Percentiles rank a stretch among this genome's conserved stretches.
Evolutionary conservation across 2,888 invertebrate genomes (phyloP).

Genomic region (Drosophila nigricruria): DNA sequence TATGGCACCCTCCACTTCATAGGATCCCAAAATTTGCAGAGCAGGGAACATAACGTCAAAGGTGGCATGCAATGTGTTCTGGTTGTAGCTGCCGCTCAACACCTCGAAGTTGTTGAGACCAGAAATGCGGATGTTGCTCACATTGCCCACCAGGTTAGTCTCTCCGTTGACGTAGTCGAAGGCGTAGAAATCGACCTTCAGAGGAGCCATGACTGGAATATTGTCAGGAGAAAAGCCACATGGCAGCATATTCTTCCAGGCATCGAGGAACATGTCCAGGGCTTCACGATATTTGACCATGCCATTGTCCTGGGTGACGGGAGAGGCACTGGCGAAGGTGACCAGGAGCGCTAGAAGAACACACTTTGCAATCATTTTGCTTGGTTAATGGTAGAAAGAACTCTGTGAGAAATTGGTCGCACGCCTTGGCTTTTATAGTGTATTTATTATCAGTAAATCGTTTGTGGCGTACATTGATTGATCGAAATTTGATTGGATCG

Average conservation of each 20-base stretch:
- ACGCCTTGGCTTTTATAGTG: slow-evolving; percentile 38
- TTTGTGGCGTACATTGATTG: slow-evolving; percentile 21
- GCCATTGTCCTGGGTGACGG: slow-evolving; percentile 33
- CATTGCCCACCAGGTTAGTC: slow-evolving; percentile 56
- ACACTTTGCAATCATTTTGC: slow-evolving; percentile 26
- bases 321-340: slow-evolving; percentile 4
- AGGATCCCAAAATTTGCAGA: slow-evolving; percentile 66
- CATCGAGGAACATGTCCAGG: slow-evolving; percentile 41
- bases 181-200: slow-evolving; percentile 33
- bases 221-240: slow-evolving; percentile 67
- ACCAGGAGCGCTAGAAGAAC: slow-evolving; percentile 21
- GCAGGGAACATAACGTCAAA: slow-evolving; percentile 67
- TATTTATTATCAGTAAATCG: slow-evolving; percentile 17
- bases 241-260: slow-evolving; percentile 70
- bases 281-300: slow-evolving; percentile 54
- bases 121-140: slow-evolving; percentile 63
- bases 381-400: slow-evolving; percentile 6
- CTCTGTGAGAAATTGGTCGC: slow-evolving; percentile 10
- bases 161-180: slow-evolving; percentile 31
- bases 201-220: slow-evolving; percentile 71
- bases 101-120: slow-evolving; percentile 67
- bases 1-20: slow-evolving; percentile 48
- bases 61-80: slow-evolving; percentile 41
- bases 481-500: slow-evolving; percentile 15
- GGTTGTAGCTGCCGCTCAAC: slow-evolving; percentile 54